Evolutionary conservation across 2,113 vertebrate genomes (phyloP).

Genomic region (Pollachius pollachius): DNA sequence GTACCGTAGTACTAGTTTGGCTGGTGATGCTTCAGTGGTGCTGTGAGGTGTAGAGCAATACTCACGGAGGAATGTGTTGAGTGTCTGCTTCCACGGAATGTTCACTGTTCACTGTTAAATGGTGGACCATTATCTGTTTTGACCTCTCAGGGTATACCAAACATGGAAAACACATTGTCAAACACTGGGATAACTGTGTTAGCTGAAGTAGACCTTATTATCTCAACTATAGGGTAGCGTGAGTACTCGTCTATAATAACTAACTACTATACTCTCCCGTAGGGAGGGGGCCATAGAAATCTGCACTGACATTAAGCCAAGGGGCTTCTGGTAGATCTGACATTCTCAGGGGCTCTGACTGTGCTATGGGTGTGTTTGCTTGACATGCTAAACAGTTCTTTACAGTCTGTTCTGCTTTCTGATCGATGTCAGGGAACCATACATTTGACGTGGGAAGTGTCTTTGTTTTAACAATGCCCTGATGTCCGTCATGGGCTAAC

Average conservation of each 20-base stretch:
- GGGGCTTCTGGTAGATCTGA: constrained; percentile 15
- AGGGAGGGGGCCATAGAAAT: constrained; percentile 28
- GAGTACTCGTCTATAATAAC: constrained; percentile 28
- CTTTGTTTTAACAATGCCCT: constrained; percentile 34
- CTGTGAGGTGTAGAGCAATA: constrained; percentile 28
- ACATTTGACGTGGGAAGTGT: too few relatives aligned
- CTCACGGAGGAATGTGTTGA: constrained; percentile 17
- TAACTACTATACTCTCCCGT: constrained; percentile 28
- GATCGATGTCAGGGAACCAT: neutral
- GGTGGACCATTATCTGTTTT: constrained; percentile 32
- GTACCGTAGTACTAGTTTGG: constrained; percentile 7
- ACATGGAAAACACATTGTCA: constrained; percentile 29
- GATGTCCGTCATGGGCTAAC: constrained; percentile 35
- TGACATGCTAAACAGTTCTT: too few relatives aligned
- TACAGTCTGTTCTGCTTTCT: neutral
- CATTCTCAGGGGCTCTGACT: constrained; percentile 15
- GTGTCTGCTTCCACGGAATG: constrained; percentile 20
- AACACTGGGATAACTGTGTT: constrained; percentile 11
- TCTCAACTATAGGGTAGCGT: constrained; percentile 18
- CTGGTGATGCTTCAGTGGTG: constrained; percentile 12
- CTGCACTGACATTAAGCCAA: constrained; percentile 18
- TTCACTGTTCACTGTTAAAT: constrained; percentile 18
- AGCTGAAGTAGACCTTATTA: constrained; percentile 6
- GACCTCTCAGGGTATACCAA: constrained; percentile 22
- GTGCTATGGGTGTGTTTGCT: constrained; percentile 9